Evolutionary conservation across 1,140 invertebrate genomes (phyloP).

Genomic region (Orchestia grillus): DNA sequence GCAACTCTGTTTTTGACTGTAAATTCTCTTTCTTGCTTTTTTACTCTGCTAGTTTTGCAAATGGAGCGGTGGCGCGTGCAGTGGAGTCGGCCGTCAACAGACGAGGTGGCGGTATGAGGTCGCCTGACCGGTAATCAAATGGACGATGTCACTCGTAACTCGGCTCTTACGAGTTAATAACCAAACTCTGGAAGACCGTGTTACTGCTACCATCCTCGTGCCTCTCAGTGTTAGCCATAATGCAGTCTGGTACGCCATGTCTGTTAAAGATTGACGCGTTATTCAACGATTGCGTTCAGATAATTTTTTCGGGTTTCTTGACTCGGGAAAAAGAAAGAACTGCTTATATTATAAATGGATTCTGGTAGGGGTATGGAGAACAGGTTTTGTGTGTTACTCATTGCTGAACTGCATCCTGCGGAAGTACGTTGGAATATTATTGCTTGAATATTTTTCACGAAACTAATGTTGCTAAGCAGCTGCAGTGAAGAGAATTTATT

Average conservation of each 20-base stretch:
- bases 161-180: constrained; percentile 1
- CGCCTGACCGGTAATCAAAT: not conserved
- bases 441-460: too few relatives aligned
- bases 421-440: too few relatives aligned
- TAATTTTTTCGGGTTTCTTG: not conserved
- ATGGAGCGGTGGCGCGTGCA: not conserved
- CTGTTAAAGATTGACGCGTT: not conserved
- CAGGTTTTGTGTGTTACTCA: not conserved
- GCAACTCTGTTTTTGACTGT: not conserved
- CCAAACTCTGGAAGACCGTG: not conserved
- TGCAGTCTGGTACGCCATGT: not conserved
- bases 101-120: not conserved
- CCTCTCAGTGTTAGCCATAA: not conserved
- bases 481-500: too few relatives aligned
- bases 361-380: not conserved
- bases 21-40: not conserved
- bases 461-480: too few relatives aligned
- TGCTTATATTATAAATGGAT: not conserved
- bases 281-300: not conserved
- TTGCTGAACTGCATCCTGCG: too few relatives aligned
- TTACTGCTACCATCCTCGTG: not conserved
- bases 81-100: not conserved
- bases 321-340: not conserved
- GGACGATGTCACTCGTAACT: not conserved
- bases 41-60: not conserved